Percentiles rank a stretch among this genome's conserved stretches.
Conservation (phyloP, 2,888 invertebrate species). For the Caenorhabditis sulstoni region DNA sequence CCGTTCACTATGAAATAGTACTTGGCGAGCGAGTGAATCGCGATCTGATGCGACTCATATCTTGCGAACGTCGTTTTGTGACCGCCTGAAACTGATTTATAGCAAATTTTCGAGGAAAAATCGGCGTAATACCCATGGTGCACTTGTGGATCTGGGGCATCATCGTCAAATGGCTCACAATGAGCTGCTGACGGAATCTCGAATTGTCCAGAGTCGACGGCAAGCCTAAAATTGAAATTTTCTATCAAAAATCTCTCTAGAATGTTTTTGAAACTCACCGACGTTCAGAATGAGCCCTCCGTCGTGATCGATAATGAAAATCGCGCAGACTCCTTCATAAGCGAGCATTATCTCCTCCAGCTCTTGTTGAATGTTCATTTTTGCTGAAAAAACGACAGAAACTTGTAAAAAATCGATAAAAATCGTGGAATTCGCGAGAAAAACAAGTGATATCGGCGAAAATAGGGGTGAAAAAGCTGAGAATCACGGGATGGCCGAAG, state of each 20-base stretch:
- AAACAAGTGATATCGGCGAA: background rate
- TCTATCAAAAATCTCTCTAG: background rate
- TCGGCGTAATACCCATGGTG: constrained; percentile 28
- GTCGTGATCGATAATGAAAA: constrained; percentile 67
- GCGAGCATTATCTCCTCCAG: constrained; percentile 60
- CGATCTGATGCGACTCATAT: constrained; percentile 48
- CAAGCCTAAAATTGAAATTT: constrained; percentile 20
- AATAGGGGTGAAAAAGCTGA: constrained; percentile 15
- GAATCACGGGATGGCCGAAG: constrained; percentile 26
- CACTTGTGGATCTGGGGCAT: constrained; percentile 55
- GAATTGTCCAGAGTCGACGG: constrained; percentile 37
- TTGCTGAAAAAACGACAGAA: background rate
- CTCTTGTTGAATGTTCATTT: constrained; percentile 54
- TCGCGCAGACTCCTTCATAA: constrained; percentile 60
- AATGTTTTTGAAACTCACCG: constrained; percentile 55
- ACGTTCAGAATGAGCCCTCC: constrained; percentile 57
- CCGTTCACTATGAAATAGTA: constrained; percentile 53
- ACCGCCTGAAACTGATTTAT: constrained; percentile 37
- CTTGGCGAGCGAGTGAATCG: constrained; percentile 40
- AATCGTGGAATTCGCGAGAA: background rate
- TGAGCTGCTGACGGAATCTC: constrained; percentile 26
- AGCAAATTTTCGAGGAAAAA: background rate
- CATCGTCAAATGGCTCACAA: constrained; percentile 41
- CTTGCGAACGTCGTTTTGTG: constrained; percentile 48
- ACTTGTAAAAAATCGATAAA: background rate